Conservation (phyloP, 2,797 vertebrate species). For the Pseudochirops cupreus region DNA sequence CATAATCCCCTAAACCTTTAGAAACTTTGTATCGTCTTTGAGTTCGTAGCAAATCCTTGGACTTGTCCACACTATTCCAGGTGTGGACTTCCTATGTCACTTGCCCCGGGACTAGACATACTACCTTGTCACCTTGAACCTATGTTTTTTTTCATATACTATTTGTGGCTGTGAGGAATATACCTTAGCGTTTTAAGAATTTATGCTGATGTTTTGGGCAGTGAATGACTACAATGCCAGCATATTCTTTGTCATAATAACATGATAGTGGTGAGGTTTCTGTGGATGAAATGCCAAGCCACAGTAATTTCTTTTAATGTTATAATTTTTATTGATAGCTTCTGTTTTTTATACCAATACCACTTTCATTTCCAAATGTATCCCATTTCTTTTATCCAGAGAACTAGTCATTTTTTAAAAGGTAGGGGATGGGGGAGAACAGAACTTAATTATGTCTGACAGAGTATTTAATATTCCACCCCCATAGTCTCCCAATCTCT, state of each 20-base stretch:
- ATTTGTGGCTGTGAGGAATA: not conserved
- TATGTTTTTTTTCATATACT: not conserved
- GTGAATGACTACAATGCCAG: not conserved
- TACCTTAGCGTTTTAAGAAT: not conserved
- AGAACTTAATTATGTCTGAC: not conserved
- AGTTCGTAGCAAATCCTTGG: not conserved
- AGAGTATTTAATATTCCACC: not conserved
- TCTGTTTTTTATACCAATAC: not conserved
- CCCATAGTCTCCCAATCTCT: not conserved
- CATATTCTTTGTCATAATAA: not conserved
- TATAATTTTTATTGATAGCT: not conserved
- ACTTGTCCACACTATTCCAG: not conserved
- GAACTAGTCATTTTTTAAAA: not conserved
- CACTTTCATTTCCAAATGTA: not conserved
- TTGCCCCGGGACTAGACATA: not conserved
- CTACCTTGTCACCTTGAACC: not conserved
- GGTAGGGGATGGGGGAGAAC: not conserved
- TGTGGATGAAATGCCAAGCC: not conserved
- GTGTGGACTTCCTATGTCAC: not conserved
- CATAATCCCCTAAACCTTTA: not conserved
- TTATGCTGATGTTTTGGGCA: not conserved
- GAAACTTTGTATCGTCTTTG: not conserved
- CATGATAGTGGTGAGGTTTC: not conserved
- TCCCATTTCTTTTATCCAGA: not conserved
- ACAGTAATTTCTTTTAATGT: not conserved